Evolutionary conservation across 2,888 invertebrate species (phyloP).

Genomic region (Villa cingulata): DNA sequence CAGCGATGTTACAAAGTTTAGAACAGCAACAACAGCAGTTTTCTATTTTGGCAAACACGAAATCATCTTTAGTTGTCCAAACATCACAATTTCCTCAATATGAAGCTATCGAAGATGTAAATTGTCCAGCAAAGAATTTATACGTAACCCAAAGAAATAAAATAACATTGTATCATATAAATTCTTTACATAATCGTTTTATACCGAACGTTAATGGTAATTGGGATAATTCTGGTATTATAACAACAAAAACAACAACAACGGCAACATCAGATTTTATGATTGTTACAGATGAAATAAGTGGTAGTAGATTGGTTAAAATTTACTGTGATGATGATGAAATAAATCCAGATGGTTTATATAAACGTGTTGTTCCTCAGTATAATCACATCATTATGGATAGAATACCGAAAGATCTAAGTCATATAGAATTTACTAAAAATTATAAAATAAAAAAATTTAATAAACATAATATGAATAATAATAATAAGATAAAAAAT

Average conservation of each 20-base stretch:
- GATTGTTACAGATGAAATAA: background rate
- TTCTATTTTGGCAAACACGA: background rate
- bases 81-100: constrained; percentile 15
- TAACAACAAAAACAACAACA: background rate
- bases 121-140: constrained; percentile 27
- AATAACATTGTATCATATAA: constrained; percentile 39
- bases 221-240: constrained; percentile 27
- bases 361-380: constrained; percentile 28
- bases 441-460: constrained; percentile 15
- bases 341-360: constrained; percentile 9
- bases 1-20: background rate
- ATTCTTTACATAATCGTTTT: constrained; percentile 41
- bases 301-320: constrained; percentile 3
- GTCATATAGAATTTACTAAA: constrained; percentile 19
- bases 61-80: background rate
- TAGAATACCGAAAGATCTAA: constrained; percentile 28
- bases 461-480: constrained; percentile 3
- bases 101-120: constrained; percentile 24
- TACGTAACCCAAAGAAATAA: constrained; percentile 27
- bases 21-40: background rate
- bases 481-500: background rate
- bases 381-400: constrained; percentile 28
- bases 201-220: constrained; percentile 49
- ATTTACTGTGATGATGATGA: background rate
- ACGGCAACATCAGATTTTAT: background rate